Evolutionary conservation across 2,797 vertebrate species (phyloP).

Genomic region (Chaunax sp.): DNA sequence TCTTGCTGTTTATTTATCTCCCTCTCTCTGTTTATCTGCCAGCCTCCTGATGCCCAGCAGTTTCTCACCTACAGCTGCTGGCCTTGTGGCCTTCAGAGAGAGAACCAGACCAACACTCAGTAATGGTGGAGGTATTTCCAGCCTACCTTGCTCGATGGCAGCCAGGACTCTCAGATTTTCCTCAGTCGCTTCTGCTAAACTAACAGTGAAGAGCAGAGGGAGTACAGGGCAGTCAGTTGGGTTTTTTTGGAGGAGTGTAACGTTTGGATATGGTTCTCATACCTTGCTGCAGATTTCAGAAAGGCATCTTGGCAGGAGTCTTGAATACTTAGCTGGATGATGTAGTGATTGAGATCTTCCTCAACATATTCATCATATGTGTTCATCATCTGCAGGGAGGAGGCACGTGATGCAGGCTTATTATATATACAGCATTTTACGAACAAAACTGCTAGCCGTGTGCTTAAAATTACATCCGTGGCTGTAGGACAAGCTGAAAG

Average conservation of each 20-base stretch:
- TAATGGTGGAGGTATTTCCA: constrained; percentile 7
- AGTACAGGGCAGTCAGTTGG: constrained; percentile 4
- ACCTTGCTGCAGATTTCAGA: constrained; percentile 80
- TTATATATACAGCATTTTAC: not conserved
- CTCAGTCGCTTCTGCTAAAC: constrained; percentile 80
- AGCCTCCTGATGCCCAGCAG: constrained; percentile 24
- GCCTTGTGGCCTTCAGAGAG: constrained; percentile 13
- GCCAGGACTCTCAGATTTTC: constrained; percentile 84
- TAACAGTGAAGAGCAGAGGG: constrained; percentile 47
- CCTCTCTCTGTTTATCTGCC: constrained; percentile 1
- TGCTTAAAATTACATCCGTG: too few relatives aligned
- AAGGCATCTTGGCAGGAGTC: constrained; percentile 80
- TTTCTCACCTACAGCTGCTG: constrained; percentile 33
- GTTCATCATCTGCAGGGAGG: constrained; percentile 73
- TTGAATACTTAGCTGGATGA: constrained; percentile 84
- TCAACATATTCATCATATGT: constrained; percentile 76
- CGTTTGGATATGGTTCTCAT: constrained; percentile 14
- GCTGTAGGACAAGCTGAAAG: too few relatives aligned
- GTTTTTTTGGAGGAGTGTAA: not conserved
- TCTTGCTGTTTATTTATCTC: constrained; percentile 25
- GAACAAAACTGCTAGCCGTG: not conserved
- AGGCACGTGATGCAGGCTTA: not conserved
- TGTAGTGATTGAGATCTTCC: constrained; percentile 81
- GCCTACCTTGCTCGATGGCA: constrained; percentile 85
- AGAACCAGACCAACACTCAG: constrained; percentile 12